These are phyloP conservation scores for Fragum whitleyi DNA, from an alignment of 2,888 invertebrate species.

Conservation along the genomic window DNA sequence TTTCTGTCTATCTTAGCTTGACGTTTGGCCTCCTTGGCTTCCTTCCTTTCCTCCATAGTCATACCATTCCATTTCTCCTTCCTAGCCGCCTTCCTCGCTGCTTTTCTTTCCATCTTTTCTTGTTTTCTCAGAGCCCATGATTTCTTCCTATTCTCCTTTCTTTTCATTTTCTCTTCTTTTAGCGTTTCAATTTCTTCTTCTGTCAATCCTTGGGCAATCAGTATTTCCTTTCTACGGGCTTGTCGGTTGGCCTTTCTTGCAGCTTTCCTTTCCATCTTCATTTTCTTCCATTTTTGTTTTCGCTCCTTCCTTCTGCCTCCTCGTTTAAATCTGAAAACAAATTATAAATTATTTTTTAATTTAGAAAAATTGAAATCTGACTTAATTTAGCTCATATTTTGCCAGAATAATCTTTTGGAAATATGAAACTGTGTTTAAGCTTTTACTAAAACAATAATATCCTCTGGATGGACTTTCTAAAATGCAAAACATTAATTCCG, in stretches of 20 bases:
- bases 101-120: slow-evolving; percentile 10
- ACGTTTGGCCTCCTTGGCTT: neutral
- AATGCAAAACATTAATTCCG: no score
- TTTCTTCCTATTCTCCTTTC: neutral
- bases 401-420: no score
- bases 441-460: no score
- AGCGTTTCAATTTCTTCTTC: neutral
- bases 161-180: neutral
- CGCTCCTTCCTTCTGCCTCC: slow-evolving; percentile 22
- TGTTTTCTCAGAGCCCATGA: slow-evolving; percentile 1
- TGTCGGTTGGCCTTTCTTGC: slow-evolving; percentile 10
- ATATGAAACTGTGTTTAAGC: no score
- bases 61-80: slow-evolving; percentile 10
- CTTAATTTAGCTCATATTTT: neutral
- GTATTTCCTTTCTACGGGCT: neutral
- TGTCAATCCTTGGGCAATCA: neutral
- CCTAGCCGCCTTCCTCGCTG: slow-evolving; percentile 6
- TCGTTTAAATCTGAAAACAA: neutral
- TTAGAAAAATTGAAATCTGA: neutral
- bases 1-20: neutral
- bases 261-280: slow-evolving; percentile 6
- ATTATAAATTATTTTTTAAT: no score
- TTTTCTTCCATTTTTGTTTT: slow-evolving; percentile 20
- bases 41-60: neutral
- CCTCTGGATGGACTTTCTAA: no score